These are phyloP conservation scores for Nannoperca australis DNA, from an alignment of 2,797 vertebrate species.

Conservation along the genomic window DNA sequence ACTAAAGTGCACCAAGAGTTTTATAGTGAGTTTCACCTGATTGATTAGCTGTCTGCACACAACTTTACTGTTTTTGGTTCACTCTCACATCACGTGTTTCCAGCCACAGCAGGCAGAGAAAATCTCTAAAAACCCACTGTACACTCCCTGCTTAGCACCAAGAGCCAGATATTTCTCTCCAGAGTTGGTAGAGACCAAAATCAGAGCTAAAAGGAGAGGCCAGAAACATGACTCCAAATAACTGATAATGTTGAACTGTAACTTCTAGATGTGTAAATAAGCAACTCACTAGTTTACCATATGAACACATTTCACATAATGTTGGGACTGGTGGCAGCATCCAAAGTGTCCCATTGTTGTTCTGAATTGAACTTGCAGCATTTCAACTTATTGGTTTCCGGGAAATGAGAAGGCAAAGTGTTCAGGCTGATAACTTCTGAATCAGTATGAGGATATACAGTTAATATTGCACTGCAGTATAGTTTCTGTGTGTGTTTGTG, in stretches of 20 bases:
- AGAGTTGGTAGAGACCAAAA: background rate
- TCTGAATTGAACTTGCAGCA: background rate
- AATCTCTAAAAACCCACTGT: background rate
- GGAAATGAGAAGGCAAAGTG: background rate
- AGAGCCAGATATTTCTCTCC: background rate
- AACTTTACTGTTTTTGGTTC: background rate
- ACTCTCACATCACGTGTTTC: background rate
- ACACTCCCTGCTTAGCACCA: background rate
- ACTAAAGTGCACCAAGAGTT: background rate
- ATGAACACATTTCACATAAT: background rate
- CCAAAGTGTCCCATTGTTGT: background rate
- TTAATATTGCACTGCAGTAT: slow-evolving; percentile 53
- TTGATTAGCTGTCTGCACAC: too few relatives aligned
- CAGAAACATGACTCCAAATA: background rate
- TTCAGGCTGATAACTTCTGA: background rate
- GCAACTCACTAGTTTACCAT: background rate
- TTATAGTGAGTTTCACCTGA: too few relatives aligned
- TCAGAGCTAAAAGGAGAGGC: too few relatives aligned
- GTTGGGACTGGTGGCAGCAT: background rate
- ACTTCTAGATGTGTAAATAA: background rate
- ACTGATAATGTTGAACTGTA: background rate
- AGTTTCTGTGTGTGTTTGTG: slow-evolving; percentile 26
- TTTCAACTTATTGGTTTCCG: background rate
- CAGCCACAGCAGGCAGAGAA: background rate
- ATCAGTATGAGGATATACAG: background rate